A percentile compares a stretch with the other conserved stretches of the same genome.
Evolutionary conservation across 2,113 vertebrate genomes (phyloP).

Genomic region (Sarotherodon lohbergeri): DNA sequence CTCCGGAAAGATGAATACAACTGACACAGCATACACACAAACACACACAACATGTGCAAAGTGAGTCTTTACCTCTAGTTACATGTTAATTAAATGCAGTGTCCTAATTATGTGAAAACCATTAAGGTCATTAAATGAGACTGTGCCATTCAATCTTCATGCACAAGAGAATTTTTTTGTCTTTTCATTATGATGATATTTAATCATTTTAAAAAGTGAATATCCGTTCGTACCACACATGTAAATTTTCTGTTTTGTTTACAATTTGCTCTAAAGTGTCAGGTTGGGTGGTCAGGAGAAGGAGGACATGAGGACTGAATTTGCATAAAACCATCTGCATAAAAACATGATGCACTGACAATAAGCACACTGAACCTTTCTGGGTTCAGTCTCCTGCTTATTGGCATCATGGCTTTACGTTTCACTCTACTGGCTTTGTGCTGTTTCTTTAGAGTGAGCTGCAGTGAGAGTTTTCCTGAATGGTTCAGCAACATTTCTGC

Average conservation of each 20-base stretch:
- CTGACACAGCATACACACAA: neutral
- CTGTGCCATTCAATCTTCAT: neutral
- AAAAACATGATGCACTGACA: neutral
- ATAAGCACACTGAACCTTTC: neutral
- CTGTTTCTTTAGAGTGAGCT: neutral
- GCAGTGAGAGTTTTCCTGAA: neutral
- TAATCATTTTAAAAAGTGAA: neutral
- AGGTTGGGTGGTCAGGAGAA: neutral
- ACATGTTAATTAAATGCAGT: neutral
- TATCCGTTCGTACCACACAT: neutral
- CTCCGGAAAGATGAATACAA: constrained; percentile 1
- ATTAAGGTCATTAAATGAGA: neutral
- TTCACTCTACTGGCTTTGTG: constrained; percentile 46
- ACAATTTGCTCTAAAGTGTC: neutral
- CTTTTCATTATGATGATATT: neutral
- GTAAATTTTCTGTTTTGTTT: neutral
- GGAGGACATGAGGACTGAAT: neutral
- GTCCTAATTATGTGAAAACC: neutral
- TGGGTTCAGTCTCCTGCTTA: neutral
- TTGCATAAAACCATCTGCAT: constrained; percentile 37
- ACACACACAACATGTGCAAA: neutral
- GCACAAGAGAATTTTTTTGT: neutral
- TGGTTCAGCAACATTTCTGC: constrained; percentile 56
- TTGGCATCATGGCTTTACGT: constrained; percentile 38
- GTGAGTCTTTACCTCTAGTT: neutral